Base-by-base conservation (phyloP, 2,797 vertebrate species). In the Geotrypetes seraphini region DNA sequence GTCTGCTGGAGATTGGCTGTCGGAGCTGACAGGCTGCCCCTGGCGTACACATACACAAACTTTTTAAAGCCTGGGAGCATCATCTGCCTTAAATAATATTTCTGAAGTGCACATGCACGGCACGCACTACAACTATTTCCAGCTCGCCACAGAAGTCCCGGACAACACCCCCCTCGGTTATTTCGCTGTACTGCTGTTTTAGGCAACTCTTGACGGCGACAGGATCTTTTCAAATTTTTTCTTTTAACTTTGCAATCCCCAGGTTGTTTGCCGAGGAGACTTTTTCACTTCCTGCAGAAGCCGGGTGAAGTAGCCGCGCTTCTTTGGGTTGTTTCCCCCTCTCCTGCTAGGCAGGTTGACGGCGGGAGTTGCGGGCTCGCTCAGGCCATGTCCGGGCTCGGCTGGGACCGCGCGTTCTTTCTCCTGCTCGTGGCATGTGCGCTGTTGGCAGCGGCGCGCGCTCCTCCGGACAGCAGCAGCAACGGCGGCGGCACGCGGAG, bases 1-100 rank as follows among this genome's bases (percentile, higher is more conserved):
- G 83, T 79, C 82, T 84, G 71, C 51, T 52, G 57, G 73, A 81
- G 86, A 87, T 83, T 75, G 88, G 86, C 78, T 80, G 79, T 38
- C 57, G 46, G 60, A 46, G 36, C 79, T 63, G 79, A 71, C 79
- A 77, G 55, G 19, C 35, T 22, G 27, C 65, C 66, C 73, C 64
- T 67, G 39, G 60, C 47, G 47, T 71, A 25, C 55, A 59, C 33
- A 43, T 47, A 16, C 32, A 34, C 43, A 58, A 78, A 83, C 71
- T 84, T 83, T 79, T 63, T 47, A 60, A 63, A 77, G 66, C 76
- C 47, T 71, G 40, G 58, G 42, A 19, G 53, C 47, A 12, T 10
- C 11, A 31, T 0, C 57, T 47, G 51, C 40, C 42, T 51, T 15
- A 4, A 22, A 41, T 37, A 36, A 38, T 14, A 12, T 15, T 31